These are phyloP conservation scores for Syrrhaptes paradoxus DNA, from an alignment of 2,113 vertebrate species.

Conservation along the genomic window DNA sequence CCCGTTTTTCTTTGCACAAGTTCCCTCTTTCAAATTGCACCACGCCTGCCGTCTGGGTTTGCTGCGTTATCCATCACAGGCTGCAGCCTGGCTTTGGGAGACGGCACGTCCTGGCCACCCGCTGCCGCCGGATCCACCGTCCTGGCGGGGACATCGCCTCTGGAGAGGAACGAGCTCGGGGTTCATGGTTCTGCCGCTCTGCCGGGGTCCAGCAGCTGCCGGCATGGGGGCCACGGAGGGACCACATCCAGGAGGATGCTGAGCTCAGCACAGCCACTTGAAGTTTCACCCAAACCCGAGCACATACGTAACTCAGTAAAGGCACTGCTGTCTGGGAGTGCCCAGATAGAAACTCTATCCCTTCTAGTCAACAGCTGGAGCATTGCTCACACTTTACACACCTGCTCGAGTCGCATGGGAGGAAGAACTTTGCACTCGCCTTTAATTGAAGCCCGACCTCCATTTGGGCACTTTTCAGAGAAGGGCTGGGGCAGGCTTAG, in stretches of 20 bases:
- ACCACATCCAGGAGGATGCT: accelerated
- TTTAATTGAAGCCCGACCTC: neutral
- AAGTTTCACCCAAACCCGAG: neutral
- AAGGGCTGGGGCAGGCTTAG: neutral
- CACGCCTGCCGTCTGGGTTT: neutral
- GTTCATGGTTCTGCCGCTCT: accelerated
- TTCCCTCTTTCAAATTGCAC: neutral
- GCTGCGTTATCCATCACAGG: neutral
- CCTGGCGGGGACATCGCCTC: accelerated
- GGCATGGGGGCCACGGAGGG: accelerated
- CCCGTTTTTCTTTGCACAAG: neutral
- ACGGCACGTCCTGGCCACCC: neutral
- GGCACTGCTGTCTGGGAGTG: neutral
- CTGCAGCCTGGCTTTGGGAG: neutral
- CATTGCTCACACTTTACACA: neutral
- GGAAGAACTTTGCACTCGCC: neutral
- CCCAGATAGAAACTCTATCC: neutral
- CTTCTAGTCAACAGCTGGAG: neutral
- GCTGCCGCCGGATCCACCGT: accelerated
- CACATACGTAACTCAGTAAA: accelerated
- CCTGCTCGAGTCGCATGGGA: neutral
- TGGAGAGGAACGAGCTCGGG: neutral
- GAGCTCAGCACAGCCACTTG: neutral
- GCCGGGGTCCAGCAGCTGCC: neutral
- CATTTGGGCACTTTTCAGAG: neutral